Conservation (phyloP, 2,113 vertebrate species). For the Forbesichthys papilliferus region DNA sequence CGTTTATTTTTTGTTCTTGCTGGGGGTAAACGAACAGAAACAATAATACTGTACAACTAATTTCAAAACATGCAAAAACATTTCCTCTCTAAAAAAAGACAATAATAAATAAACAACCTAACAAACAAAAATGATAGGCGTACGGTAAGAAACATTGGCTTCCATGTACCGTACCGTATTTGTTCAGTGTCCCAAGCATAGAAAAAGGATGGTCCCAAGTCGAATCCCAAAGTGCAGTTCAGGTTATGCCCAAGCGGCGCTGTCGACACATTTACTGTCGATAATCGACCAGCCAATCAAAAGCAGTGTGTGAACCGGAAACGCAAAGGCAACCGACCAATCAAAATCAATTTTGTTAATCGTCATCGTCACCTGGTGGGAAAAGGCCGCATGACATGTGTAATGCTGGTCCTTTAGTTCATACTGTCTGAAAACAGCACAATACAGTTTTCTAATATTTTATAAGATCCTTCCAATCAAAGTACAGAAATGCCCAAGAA, state of each 20-base stretch:
- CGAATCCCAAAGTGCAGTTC: no score
- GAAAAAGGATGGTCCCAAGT: background rate
- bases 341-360: background rate
- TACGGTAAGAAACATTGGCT: no score
- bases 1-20: no score
- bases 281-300: conserved; percentile 25
- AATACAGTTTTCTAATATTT: background rate
- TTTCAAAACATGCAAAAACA: no score
- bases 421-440: background rate
- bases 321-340: background rate
- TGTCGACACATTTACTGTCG: conserved; percentile 7
- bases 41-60: no score
- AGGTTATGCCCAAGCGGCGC: conserved; percentile 2
- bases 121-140: no score
- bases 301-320: background rate
- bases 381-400: conserved; percentile 52
- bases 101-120: no score
- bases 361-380: conserved; percentile 8
- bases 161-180: no score
- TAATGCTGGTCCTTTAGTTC: background rate
- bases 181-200: no score
- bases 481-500: conserved; percentile 73
- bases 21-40: no score
- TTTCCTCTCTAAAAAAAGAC: no score
- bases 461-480: background rate